A percentile compares a stretch with the other conserved stretches of the same genome.
These are phyloP conservation scores for Pseudomyrmex flavicornis DNA, from an alignment of 1,140 invertebrate genomes.

Conservation along the genomic window DNA sequence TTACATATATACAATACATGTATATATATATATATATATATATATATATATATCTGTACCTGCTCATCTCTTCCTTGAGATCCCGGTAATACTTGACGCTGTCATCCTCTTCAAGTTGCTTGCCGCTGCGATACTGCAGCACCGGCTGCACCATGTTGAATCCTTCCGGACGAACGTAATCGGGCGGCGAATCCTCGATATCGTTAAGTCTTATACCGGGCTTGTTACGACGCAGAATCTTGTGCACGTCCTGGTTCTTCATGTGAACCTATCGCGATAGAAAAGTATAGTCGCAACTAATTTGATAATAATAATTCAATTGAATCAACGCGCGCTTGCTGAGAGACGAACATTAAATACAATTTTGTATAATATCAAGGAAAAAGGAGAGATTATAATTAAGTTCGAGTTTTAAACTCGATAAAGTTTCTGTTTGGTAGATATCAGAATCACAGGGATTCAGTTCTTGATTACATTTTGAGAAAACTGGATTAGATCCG, in stretches of 20 bases:
- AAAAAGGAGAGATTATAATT: not conserved
- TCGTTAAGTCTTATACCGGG: conserved; percentile 86
- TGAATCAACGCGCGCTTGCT: not conserved
- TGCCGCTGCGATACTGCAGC: conserved; percentile 80
- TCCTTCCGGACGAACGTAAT: conserved; percentile 87
- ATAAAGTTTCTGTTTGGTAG: no score
- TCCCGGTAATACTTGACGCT: conserved; percentile 84
- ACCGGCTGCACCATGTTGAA: conserved; percentile 87
- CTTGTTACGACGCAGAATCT: conserved; percentile 88
- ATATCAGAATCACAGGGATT: not conserved
- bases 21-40: conserved; percentile 29
- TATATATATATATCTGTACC: conserved; percentile 79
- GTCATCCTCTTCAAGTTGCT: conserved; percentile 82
- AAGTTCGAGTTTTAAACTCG: no score
- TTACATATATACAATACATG: conserved; percentile 17
- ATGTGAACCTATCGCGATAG: conserved; percentile 86
- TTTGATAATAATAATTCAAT: conserved; percentile 8
- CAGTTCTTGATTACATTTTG: conserved; percentile 83
- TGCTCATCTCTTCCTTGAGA: conserved; percentile 86
- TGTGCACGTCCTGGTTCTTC: conserved; percentile 89
- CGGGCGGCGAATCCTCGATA: conserved; percentile 85
- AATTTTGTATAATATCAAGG: not conserved
- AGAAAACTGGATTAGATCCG: conserved; percentile 85
- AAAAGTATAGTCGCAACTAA: not conserved
- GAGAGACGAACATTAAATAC: not conserved